Conservation (phyloP, 2,888 invertebrate genomes). For the Nasonia oneida region DNA sequence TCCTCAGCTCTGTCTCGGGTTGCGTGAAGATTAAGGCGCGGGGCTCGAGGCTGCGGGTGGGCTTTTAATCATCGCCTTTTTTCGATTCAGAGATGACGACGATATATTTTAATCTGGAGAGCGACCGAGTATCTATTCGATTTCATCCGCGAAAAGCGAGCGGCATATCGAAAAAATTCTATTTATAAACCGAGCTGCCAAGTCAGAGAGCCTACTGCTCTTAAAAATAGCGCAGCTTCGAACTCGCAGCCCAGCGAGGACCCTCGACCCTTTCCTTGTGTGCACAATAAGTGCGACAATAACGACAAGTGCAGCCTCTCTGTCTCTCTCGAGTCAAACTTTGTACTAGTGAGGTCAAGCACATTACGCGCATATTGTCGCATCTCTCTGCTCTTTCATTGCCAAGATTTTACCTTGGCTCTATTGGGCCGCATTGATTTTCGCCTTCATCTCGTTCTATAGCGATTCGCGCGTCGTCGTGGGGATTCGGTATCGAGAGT, state of each 20-base stretch:
- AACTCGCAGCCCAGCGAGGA: not conserved
- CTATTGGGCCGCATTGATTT: conserved; percentile 45
- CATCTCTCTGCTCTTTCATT: conserved; percentile 39
- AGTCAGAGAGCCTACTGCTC: not conserved
- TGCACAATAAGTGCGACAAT: not conserved
- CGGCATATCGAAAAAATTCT: not conserved
- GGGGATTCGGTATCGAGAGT: conserved; percentile 22
- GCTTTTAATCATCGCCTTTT: not conserved
- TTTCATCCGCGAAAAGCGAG: no score
- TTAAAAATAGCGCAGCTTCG: not conserved
- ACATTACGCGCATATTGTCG: not conserved
- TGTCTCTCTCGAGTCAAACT: not conserved
- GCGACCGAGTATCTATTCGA: not conserved
- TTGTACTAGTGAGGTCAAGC: not conserved
- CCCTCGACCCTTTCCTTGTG: not conserved
- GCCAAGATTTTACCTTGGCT: conserved; percentile 57
- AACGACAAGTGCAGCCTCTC: not conserved
- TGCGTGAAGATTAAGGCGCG: not conserved
- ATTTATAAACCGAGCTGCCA: not conserved
- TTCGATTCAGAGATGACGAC: not conserved
- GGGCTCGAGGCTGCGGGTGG: not conserved
- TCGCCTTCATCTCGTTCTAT: not conserved
- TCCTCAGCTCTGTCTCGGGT: no score
- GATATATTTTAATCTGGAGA: not conserved
- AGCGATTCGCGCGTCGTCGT: not conserved